These are phyloP conservation scores for Pyrocephalus nanus DNA, from an alignment of 2,797 vertebrate genomes.

Conservation along the genomic window DNA sequence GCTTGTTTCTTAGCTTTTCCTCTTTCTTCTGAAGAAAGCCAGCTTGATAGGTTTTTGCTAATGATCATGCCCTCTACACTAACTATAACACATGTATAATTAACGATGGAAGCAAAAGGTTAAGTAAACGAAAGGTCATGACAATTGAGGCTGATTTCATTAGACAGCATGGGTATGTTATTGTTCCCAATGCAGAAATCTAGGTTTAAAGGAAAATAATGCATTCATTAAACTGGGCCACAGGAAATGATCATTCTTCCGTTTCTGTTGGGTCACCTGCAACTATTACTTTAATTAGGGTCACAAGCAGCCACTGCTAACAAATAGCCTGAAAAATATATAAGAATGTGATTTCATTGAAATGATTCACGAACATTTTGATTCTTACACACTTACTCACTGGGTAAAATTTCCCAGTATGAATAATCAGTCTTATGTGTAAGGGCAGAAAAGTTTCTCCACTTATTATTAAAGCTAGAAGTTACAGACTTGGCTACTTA, in stretches of 20 bases:
- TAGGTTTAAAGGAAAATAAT: slow-evolving; percentile 41
- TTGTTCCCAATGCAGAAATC: slow-evolving; percentile 55
- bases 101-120: slow-evolving; percentile 51
- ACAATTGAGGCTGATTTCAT: slow-evolving; percentile 56
- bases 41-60: slow-evolving; percentile 24
- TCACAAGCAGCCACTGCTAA: slow-evolving; percentile 20
- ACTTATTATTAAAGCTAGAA: not conserved
- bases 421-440: not conserved
- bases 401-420: not conserved
- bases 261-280: slow-evolving; percentile 30
- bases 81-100: slow-evolving; percentile 41
- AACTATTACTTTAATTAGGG: slow-evolving; percentile 36
- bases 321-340: slow-evolving; percentile 3
- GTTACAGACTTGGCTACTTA: not conserved
- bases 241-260: slow-evolving; percentile 27
- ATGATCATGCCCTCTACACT: slow-evolving; percentile 25
- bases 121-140: slow-evolving; percentile 61
- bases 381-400: not conserved
- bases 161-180: slow-evolving; percentile 48
- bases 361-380: not conserved
- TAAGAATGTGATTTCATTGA: not conserved
- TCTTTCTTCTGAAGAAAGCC: slow-evolving; percentile 29
- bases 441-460: not conserved
- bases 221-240: slow-evolving; percentile 31
- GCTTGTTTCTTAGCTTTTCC: not conserved